These are phyloP conservation scores for Pterophyllum scalare DNA, from an alignment of 2,113 vertebrate genomes.

Conservation along the genomic window DNA sequence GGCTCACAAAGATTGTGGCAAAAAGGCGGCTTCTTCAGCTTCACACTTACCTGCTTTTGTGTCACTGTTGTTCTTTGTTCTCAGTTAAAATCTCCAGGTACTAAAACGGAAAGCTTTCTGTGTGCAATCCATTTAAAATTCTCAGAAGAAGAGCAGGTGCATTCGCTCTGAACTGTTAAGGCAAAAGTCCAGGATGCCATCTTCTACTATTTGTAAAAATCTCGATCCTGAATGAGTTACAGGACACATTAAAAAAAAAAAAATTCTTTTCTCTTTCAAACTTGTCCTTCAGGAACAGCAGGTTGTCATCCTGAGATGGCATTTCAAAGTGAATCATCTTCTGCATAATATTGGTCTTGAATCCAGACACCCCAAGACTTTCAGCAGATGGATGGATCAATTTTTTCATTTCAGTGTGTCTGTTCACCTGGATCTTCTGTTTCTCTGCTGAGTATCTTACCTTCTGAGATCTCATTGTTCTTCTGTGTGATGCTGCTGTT, in stretches of 20 bases:
- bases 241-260: neutral
- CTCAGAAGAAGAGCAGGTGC: neutral
- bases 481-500: slow-evolving; percentile 9
- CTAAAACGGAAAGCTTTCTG: neutral
- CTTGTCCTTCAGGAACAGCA: neutral
- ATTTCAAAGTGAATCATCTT: neutral
- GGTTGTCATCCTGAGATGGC: neutral
- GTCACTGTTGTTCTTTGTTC: neutral
- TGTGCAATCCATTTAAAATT: neutral
- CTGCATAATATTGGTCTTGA: neutral
- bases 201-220: neutral
- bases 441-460: slow-evolving; percentile 43
- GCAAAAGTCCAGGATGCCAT: neutral
- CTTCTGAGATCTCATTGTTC: slow-evolving; percentile 68
- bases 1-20: too few relatives aligned
- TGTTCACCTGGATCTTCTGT: neutral
- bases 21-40: neutral
- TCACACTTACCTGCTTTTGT: slow-evolving; percentile 9
- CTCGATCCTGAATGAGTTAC: neutral
- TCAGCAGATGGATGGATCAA: neutral
- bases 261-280: neutral
- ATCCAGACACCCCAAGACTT: neutral
- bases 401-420: neutral
- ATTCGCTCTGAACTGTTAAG: neutral
- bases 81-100: neutral